phyloP scores from a whole-genome alignment of 2,113 vertebrate species.

The Caracal caracal region DNA sequence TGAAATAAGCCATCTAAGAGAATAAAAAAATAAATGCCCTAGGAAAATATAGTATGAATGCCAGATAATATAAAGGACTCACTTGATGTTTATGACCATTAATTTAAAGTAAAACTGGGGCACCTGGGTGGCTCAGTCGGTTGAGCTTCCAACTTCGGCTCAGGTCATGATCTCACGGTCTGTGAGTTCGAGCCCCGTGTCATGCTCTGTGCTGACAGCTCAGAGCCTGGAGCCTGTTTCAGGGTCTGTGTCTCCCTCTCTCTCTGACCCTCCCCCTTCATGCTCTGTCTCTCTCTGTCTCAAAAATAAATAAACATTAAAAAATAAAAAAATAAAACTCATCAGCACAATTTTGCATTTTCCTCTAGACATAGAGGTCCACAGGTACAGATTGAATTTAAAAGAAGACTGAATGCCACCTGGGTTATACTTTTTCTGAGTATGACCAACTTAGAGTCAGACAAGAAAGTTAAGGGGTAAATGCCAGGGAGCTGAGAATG shows the following conservation, averaged over 20 bases:
- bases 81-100: not conserved
- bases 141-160: no score
- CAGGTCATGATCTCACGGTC: no score
- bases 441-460: not conserved
- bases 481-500: not conserved
- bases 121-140: no score
- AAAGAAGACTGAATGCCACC: not conserved
- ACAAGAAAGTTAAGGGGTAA: not conserved
- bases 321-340: no score
- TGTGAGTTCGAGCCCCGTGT: no score
- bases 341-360: not conserved
- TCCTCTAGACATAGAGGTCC: not conserved
- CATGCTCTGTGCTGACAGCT: no score
- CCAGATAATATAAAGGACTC: not conserved
- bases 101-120: constrained; percentile 31
- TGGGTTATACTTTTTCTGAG: constrained; percentile 4
- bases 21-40: not conserved
- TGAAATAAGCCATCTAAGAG: not conserved
- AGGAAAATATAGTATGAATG: not conserved
- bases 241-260: no score
- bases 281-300: no score
- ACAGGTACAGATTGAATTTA: not conserved
- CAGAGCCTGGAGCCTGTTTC: no score
- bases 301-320: no score
- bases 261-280: no score